Conservation (phyloP, 1,140 invertebrate species). For the Lepidurus couesii region DNA sequence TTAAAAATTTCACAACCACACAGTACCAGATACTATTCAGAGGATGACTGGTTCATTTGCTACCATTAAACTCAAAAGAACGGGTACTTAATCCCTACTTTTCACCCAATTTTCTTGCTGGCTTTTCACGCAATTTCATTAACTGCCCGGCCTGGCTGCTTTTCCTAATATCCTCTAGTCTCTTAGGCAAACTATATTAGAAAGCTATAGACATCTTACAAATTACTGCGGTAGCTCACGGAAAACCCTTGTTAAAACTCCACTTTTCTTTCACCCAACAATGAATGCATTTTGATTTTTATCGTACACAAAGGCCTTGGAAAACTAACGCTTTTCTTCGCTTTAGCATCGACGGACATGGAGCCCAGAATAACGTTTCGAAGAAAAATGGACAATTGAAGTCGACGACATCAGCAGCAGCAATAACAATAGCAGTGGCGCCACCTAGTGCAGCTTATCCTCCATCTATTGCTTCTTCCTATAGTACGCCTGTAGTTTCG, state of each 20-base stretch:
- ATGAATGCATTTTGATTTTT: background rate
- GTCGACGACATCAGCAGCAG: background rate
- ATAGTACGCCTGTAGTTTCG: slow-evolving; percentile 2
- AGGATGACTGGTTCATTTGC: slow-evolving; percentile 18
- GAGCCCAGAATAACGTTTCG: background rate
- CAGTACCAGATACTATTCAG: slow-evolving; percentile 14
- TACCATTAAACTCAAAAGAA: background rate
- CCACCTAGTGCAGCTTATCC: background rate
- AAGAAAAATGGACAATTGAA: background rate
- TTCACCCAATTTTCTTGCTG: slow-evolving; percentile 8
- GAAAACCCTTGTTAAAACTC: background rate
- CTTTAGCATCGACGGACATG: background rate
- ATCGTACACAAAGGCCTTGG: background rate
- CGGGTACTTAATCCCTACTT: slow-evolving; percentile 18
- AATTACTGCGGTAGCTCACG: too few relatives aligned
- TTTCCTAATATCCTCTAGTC: too few relatives aligned
- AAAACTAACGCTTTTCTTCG: background rate
- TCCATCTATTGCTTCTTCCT: background rate
- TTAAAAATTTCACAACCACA: background rate
- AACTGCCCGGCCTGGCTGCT: background rate
- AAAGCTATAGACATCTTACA: too few relatives aligned
- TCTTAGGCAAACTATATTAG: too few relatives aligned
- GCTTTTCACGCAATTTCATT: background rate
- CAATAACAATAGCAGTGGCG: background rate
- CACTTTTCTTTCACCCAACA: background rate